Conservation (phyloP, 1,140 invertebrate genomes). For the Bombus impatiens region DNA sequence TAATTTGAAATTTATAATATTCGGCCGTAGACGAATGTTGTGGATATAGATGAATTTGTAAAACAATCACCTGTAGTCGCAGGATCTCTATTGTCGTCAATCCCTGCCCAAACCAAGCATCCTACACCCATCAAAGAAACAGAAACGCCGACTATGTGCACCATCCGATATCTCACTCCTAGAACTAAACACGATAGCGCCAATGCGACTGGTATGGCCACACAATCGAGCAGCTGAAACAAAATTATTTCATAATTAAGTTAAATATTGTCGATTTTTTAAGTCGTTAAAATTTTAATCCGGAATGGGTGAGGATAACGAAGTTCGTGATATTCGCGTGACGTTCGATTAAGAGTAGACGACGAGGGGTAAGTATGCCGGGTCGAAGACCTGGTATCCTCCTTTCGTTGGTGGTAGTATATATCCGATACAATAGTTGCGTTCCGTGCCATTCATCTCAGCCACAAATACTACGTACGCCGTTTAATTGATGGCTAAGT, state of each 20-base stretch:
- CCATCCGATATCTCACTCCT: conserved; percentile 87
- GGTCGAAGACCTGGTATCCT: conserved; percentile 44
- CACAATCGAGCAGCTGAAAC: conserved; percentile 93
- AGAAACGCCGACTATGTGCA: conserved; percentile 91
- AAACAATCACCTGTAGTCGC: conserved; percentile 83
- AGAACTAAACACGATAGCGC: conserved; percentile 88
- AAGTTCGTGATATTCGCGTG: neutral
- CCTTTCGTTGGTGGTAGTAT: conserved; percentile 5
- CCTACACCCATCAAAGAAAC: conserved; percentile 92
- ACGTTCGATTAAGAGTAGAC: conserved; percentile 37
- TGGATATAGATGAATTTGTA: neutral
- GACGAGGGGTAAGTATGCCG: conserved; percentile 4
- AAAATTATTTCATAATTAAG: conserved; percentile 8
- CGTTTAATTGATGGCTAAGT: conserved; percentile 24
- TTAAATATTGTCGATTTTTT: neutral
- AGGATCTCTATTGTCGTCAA: conserved; percentile 84
- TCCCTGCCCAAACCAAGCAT: conserved; percentile 92
- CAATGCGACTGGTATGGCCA: conserved; percentile 92
- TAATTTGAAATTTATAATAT: neutral
- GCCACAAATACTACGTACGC: neutral
- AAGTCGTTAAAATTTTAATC: neutral
- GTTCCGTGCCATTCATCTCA: conserved; percentile 38
- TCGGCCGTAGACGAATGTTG: neutral
- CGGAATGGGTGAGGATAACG: neutral
- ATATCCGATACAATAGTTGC: conserved; percentile 30